Percentiles rank a stretch among this genome's conserved stretches.
Conservation (phyloP, 2,797 vertebrate genomes). For the Chiroxiphia lanceolata region DNA sequence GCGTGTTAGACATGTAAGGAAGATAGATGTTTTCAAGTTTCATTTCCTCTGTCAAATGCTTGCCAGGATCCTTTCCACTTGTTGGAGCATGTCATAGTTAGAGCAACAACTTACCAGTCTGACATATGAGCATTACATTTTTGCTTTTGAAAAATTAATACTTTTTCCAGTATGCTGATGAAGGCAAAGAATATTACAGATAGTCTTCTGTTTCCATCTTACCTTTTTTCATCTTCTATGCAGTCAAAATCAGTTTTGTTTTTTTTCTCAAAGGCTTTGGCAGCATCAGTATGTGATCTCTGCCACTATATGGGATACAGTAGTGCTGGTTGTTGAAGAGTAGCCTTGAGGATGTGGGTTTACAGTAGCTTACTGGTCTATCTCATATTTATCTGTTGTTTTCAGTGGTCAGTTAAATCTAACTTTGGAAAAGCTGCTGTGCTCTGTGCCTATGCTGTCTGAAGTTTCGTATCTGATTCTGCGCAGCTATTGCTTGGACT, state of each 20-base stretch:
- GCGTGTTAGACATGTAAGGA: neutral
- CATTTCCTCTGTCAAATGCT: neutral
- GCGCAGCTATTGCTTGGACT: neutral
- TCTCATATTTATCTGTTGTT: neutral
- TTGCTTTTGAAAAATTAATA: neutral
- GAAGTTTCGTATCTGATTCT: neutral
- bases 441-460: neutral
- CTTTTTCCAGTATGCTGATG: neutral
- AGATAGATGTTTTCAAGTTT: too few relatives aligned
- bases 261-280: neutral
- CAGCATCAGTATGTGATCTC: neutral
- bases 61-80: neutral
- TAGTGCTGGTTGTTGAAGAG: neutral
- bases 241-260: neutral
- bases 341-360: neutral
- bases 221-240: neutral
- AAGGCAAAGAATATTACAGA: neutral
- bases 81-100: neutral
- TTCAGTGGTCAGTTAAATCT: neutral
- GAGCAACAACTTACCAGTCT: neutral
- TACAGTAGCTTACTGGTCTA: neutral
- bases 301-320: fast-evolving
- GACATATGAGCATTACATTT: neutral
- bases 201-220: neutral
- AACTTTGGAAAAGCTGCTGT: neutral